A percentile compares a stretch with the other conserved stretches of the same genome.
Conservation (phyloP, 1,140 invertebrate species). For the Drosophila pallidifrons region DNA sequence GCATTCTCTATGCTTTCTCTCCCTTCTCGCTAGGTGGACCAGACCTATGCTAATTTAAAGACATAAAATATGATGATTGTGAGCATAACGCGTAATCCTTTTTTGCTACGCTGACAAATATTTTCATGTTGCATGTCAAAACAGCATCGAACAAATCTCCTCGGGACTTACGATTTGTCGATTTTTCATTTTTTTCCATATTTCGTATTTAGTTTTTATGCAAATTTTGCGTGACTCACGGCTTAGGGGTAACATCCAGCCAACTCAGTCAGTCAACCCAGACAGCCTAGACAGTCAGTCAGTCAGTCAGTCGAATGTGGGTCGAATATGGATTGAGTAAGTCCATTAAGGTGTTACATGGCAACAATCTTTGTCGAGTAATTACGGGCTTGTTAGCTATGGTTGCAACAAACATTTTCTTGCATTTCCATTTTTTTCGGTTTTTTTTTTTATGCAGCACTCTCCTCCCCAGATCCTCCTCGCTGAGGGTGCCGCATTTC, state of each 20-base stretch:
- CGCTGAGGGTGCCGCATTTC: constrained; percentile 34
- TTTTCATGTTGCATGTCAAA: constrained; percentile 77
- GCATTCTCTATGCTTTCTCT: not conserved
- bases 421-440: constrained; percentile 16
- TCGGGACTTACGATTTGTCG: constrained; percentile 23
- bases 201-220: too few species aligned
- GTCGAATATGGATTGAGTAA: constrained; percentile 13
- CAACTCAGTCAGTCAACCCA: constrained; percentile 19
- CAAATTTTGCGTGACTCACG: constrained; percentile 51
- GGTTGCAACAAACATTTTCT: constrained; percentile 73
- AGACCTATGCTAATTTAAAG: constrained; percentile 29
- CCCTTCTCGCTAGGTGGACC: not conserved
- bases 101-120: constrained; percentile 60
- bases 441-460: constrained; percentile 7
- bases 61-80: constrained; percentile 66
- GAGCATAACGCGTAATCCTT: constrained; percentile 49
- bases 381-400: constrained; percentile 82
- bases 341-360: constrained; percentile 78
- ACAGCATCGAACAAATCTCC: constrained; percentile 29
- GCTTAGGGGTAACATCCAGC: constrained; percentile 35
- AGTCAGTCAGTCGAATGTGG: not conserved
- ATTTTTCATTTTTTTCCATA: constrained; percentile 18
- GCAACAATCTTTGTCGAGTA: constrained; percentile 76
- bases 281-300: constrained; percentile 21
- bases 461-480: not conserved